These are phyloP conservation scores for Epinephelus cyanopodus DNA, from an alignment of 2,113 vertebrate species.

Conservation along the genomic window DNA sequence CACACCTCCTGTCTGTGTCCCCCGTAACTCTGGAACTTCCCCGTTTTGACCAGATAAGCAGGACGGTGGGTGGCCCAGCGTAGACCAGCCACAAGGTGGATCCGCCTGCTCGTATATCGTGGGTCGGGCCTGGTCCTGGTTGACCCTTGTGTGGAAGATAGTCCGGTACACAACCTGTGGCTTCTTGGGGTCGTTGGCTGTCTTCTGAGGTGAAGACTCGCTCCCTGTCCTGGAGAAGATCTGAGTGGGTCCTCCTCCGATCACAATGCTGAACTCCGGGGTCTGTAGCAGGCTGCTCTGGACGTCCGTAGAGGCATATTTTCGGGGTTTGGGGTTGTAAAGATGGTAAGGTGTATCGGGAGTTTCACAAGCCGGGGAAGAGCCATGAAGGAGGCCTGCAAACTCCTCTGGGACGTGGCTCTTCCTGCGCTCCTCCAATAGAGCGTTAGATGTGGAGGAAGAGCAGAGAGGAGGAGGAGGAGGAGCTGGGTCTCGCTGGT, in stretches of 20 bases:
- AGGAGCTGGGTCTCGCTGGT: conserved; percentile 68
- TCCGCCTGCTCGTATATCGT: conserved; percentile 48
- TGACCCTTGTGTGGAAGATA: conserved; percentile 92
- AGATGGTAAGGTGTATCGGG: conserved; percentile 94
- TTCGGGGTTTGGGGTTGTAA: conserved; percentile 85
- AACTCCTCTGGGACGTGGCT: conserved; percentile 92
- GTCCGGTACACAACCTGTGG: conserved; percentile 95
- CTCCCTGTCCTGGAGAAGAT: conserved; percentile 46
- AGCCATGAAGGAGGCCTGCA: conserved; percentile 95
- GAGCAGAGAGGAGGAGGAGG: conserved; percentile 50
- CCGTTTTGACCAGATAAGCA: conserved; percentile 75
- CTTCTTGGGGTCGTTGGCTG: conserved; percentile 77
- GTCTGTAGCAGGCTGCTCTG: conserved; percentile 81
- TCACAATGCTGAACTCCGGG: conserved; percentile 68
- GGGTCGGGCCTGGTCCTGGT: conserved; percentile 78
- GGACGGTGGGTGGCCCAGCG: conserved; percentile 46
- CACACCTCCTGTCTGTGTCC: conserved; percentile 80
- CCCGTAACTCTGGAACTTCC: conserved; percentile 78
- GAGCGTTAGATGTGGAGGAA: conserved; percentile 52
- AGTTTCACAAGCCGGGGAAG: conserved; percentile 93
- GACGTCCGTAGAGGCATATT: conserved; percentile 69
- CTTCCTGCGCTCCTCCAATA: conserved; percentile 86
- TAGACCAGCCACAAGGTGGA: conserved; percentile 54
- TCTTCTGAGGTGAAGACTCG: conserved; percentile 68
- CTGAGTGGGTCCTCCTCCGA: conserved; percentile 55